Evolutionary conservation across 2,888 invertebrate genomes (phyloP).

Genomic region (Cephus pygmeus): DNA sequence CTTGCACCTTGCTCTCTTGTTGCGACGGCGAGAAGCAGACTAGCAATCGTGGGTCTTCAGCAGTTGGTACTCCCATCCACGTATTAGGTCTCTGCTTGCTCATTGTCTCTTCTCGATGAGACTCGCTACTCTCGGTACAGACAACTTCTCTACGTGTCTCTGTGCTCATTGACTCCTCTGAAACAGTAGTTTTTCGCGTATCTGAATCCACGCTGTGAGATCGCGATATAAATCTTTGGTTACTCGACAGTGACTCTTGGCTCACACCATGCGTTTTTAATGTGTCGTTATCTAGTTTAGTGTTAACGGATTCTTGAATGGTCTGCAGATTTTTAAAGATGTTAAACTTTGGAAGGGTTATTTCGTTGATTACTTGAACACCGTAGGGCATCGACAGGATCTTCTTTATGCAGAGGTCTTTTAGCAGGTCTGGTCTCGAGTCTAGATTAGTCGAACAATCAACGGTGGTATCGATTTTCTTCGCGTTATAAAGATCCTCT

Average conservation of each 20-base stretch:
- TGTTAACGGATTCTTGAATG: constrained; percentile 35
- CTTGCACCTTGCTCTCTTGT: constrained; percentile 69
- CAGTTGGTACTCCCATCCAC: constrained; percentile 75
- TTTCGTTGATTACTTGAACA: constrained; percentile 68
- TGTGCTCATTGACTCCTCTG: constrained; percentile 19
- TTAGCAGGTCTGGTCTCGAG: constrained; percentile 68
- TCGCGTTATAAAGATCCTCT: constrained; percentile 46
- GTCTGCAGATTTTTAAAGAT: constrained; percentile 45
- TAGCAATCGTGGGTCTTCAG: constrained; percentile 72
- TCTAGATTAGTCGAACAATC: constrained; percentile 14
- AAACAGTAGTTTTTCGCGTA: constrained; percentile 27
- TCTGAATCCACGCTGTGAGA: neutral
- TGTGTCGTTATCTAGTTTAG: neutral
- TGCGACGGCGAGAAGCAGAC: constrained; percentile 82
- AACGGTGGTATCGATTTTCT: constrained; percentile 14
- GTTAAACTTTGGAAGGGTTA: constrained; percentile 46
- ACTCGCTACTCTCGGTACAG: neutral
- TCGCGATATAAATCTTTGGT: neutral
- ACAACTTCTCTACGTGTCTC: neutral
- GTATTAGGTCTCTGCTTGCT: constrained; percentile 58
- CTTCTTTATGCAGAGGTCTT: constrained; percentile 74
- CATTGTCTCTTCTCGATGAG: constrained; percentile 62
- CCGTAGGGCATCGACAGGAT: constrained; percentile 78
- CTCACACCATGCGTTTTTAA: constrained; percentile 8
- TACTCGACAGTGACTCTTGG: neutral